phyloP scores from a whole-genome alignment of 2,113 vertebrate species.

The Mormoops blainvillei region DNA sequence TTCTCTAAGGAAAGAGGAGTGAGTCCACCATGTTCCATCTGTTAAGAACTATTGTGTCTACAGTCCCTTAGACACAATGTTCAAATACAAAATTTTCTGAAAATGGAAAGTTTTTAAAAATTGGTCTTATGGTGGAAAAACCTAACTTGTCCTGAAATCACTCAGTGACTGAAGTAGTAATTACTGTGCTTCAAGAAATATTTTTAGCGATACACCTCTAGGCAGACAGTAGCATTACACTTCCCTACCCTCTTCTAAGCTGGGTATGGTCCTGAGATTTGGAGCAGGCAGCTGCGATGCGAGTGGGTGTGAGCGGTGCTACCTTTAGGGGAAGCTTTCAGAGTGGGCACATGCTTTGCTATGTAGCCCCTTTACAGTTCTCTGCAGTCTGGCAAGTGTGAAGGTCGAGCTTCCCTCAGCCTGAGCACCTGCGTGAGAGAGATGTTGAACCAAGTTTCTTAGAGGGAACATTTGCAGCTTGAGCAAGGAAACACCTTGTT shows the following conservation, averaged over 20 bases:
- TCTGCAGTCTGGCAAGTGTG: fast-evolving
- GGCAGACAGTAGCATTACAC: not conserved
- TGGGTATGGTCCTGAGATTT: not conserved
- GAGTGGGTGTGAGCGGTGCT: not conserved
- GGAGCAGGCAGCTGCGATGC: too few relatives aligned
- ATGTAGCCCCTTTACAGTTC: fast-evolving
- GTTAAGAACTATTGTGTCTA: not conserved
- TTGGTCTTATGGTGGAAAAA: not conserved
- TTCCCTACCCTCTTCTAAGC: not conserved
- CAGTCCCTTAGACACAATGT: not conserved
- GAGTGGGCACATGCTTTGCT: not conserved
- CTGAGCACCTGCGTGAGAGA: not conserved
- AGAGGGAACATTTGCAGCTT: too few relatives aligned
- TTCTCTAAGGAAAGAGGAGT: not conserved
- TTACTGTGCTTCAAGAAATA: not conserved
- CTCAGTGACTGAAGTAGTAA: not conserved
- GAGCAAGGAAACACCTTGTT: not conserved
- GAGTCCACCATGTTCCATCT: not conserved
- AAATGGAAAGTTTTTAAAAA: not conserved
- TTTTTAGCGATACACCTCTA: not conserved
- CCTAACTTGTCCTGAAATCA: not conserved
- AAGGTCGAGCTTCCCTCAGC: not conserved
- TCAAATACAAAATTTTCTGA: not conserved
- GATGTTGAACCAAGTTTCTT: not conserved
- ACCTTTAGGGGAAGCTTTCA: not conserved